These are phyloP conservation scores for Mustela erminea DNA, from an alignment of 2,797 vertebrate genomes.

Conservation along the genomic window DNA sequence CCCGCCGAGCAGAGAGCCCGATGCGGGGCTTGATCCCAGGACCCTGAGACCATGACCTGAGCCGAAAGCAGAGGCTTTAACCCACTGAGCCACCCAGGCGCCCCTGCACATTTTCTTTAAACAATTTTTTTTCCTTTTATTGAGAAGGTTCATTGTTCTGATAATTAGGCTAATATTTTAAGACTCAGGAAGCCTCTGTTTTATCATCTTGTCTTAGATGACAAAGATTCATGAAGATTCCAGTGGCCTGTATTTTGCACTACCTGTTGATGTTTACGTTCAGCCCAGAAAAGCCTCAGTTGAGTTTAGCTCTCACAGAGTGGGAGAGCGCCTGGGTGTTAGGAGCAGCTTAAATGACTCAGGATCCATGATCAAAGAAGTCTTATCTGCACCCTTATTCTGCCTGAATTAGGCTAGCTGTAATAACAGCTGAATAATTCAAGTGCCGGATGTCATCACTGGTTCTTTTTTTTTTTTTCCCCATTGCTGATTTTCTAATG, in stretches of 20 bases:
- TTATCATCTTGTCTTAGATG: conserved; percentile 22
- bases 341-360: background rate
- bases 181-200: background rate
- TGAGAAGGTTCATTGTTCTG: conserved; percentile 1
- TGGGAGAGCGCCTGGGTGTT: background rate
- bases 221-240: background rate
- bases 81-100: too few species aligned
- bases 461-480: conserved; percentile 2
- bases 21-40: too few species aligned
- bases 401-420: background rate
- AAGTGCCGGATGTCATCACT: background rate
- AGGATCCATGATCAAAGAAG: background rate
- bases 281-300: background rate
- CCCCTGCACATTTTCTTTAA: background rate
- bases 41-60: too few species aligned
- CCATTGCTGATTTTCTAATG: conserved; percentile 37
- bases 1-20: too few species aligned
- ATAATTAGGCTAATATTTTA: background rate
- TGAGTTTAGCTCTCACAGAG: background rate
- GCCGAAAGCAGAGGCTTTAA: too few species aligned
- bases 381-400: background rate
- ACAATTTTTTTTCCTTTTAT: background rate
- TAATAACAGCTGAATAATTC: conserved; percentile 24
- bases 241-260: background rate
- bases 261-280: background rate